Conservation (phyloP, 30 jellyfish, hydroid and myxozoan species). For the Mastigias papua region DNA sequence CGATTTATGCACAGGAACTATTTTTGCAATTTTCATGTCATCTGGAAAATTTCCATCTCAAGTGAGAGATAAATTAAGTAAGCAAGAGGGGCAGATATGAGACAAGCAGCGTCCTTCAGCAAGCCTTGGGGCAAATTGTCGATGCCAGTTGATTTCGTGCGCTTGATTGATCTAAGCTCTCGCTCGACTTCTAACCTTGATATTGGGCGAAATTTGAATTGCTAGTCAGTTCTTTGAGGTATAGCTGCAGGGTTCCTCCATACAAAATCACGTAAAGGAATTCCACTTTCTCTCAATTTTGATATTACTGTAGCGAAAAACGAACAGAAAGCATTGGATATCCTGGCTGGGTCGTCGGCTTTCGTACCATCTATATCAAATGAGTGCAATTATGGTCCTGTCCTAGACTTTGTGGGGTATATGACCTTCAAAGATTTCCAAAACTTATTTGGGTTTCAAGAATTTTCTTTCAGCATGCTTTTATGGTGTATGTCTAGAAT, state of each 20-base stretch:
- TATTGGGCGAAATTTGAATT: slow-evolving; percentile 54
- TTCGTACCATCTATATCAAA: no score
- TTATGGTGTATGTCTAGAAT: no score
- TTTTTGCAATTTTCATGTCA: slow-evolving; percentile 31
- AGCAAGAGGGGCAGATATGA: slow-evolving; percentile 55
- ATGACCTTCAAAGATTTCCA: slow-evolving; percentile 21
- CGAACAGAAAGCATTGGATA: no score
- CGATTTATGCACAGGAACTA: no score
- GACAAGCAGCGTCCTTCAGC: slow-evolving; percentile 61
- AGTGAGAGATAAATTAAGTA: slow-evolving; percentile 59
- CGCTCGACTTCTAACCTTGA: slow-evolving; percentile 34
- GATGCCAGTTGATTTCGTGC: slow-evolving; percentile 58
- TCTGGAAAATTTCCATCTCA: slow-evolving; percentile 32
- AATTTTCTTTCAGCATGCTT: no score
- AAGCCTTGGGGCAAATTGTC: slow-evolving; percentile 70
- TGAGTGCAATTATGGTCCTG: slow-evolving; percentile 56
- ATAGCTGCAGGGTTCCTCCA: no score
- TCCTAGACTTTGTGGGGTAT: slow-evolving; percentile 29
- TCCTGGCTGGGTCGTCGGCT: slow-evolving; percentile 25
- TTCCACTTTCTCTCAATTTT: slow-evolving; percentile 49
- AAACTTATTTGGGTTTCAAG: no score
- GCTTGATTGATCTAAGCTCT: slow-evolving; percentile 45
- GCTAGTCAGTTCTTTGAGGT: slow-evolving; percentile 22
- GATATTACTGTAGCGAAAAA: slow-evolving; percentile 41
- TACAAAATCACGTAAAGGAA: no score